These are phyloP conservation scores for Microcebus lehilahytsara DNA, from an alignment of 2,113 vertebrate species.

Conservation along the genomic window DNA sequence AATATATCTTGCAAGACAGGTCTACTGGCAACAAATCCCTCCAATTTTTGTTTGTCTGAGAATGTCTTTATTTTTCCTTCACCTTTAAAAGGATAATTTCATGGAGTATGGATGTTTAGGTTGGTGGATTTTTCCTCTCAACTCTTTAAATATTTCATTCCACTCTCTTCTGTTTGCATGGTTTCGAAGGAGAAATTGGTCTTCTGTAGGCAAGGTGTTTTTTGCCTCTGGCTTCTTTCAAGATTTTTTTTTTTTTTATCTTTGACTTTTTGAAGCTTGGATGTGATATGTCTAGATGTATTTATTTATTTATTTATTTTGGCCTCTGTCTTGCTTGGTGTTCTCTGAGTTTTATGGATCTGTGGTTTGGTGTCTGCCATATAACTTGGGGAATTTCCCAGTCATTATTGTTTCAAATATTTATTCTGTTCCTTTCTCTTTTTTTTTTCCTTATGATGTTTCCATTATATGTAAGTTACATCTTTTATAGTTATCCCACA, in stretches of 20 bases:
- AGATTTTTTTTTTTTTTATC: not conserved
- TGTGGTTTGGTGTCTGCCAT: not conserved
- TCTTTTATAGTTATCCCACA: not conserved
- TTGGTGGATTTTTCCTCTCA: not conserved
- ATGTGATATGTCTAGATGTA: not conserved
- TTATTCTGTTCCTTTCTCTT: not conserved
- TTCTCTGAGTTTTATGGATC: not conserved
- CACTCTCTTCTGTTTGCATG: not conserved
- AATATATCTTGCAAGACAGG: not conserved
- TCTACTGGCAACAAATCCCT: not conserved
- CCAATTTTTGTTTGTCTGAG: not conserved
- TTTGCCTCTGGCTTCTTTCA: not conserved
- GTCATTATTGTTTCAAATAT: not conserved
- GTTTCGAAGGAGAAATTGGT: constrained; percentile 5
- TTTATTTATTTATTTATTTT: not conserved
- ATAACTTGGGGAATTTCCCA: not conserved
- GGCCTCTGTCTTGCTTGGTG: not conserved
- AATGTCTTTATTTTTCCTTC: not conserved
- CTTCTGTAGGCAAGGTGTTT: not conserved
- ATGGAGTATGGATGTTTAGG: not conserved
- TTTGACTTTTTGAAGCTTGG: constrained; percentile 8
- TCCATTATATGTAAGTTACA: not conserved
- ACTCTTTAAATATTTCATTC: not conserved
- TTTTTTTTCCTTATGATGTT: not conserved
- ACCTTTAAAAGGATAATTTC: not conserved